phyloP scores from a whole-genome alignment of 2,888 invertebrate genomes.

The Lepidochrysops patricia region DNA sequence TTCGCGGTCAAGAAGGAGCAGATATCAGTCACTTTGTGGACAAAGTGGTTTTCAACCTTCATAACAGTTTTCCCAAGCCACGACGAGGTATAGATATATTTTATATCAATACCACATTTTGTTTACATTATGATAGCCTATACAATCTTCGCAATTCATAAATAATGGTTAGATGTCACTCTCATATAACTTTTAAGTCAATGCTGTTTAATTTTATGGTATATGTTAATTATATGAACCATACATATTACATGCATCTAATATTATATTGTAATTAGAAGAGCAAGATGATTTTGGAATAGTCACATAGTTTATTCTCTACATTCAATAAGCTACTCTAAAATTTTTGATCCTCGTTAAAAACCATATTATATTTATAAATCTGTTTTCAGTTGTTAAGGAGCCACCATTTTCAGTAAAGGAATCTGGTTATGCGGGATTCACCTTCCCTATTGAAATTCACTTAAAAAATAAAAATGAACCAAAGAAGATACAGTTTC shows the following conservation, averaged over 20 bases:
- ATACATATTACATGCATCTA: too few relatives aligned
- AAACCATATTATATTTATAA: too few relatives aligned
- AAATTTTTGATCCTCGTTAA: too few relatives aligned
- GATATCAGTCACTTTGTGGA: constrained; percentile 94
- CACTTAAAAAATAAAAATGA: constrained; percentile 92
- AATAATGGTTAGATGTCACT: not conserved
- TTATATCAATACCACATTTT: not conserved
- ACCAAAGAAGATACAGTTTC: constrained; percentile 87
- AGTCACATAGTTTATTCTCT: too few relatives aligned
- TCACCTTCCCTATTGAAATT: constrained; percentile 91
- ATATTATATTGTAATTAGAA: too few relatives aligned
- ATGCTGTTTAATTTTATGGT: too few relatives aligned
- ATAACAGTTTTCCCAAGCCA: constrained; percentile 93
- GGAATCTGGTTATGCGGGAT: constrained; percentile 97
- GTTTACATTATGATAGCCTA: constrained; percentile 4
- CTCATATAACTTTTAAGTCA: not conserved
- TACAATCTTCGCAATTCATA: not conserved
- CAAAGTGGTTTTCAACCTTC: constrained; percentile 92
- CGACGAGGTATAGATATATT: constrained; percentile 80
- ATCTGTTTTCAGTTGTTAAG: constrained; percentile 84
- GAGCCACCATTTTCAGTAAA: constrained; percentile 92
- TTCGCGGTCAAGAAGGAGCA: constrained; percentile 89
- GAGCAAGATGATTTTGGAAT: too few relatives aligned
- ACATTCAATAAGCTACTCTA: too few relatives aligned
- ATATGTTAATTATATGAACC: too few relatives aligned